A percentile compares a stretch with the other conserved stretches of the same genome.
phyloP scores from a whole-genome alignment of 1,140 invertebrate species.

The Cecropterus lyciades region DNA sequence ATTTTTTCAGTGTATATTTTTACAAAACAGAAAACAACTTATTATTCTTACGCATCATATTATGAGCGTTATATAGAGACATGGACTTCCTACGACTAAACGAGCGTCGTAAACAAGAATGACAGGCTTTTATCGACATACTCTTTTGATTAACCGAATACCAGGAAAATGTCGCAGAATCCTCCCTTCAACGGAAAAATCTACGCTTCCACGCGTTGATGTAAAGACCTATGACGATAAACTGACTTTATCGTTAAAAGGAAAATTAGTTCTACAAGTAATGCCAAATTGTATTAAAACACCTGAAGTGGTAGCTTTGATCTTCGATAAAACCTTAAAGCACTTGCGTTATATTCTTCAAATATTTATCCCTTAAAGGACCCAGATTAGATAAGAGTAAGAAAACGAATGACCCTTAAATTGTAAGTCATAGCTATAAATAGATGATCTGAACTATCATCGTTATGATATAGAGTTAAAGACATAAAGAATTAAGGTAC shows the following conservation, averaged over 20 bases:
- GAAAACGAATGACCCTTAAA: no score
- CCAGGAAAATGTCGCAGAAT: slow-evolving; percentile 18
- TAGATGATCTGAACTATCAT: no score
- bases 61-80: background rate
- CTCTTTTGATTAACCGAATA: slow-evolving; percentile 21
- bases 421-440: no score
- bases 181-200: slow-evolving; percentile 7
- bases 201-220: background rate
- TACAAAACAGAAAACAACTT: background rate
- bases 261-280: background rate
- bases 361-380: no score
- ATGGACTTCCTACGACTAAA: slow-evolving; percentile 10
- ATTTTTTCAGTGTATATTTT: no score
- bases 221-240: background rate
- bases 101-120: slow-evolving; percentile 19
- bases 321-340: no score
- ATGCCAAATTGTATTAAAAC: no score
- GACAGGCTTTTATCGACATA: slow-evolving; percentile 18
- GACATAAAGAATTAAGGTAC: no score
- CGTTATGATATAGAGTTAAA: no score
- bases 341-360: no score
- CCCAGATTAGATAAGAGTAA: no score
- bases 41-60: slow-evolving; percentile 3
- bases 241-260: background rate
- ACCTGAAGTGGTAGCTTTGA: no score